Evolutionary conservation across 2,797 vertebrate genomes (phyloP).

Genomic region (Paramormyrops hopkinsi): DNA sequence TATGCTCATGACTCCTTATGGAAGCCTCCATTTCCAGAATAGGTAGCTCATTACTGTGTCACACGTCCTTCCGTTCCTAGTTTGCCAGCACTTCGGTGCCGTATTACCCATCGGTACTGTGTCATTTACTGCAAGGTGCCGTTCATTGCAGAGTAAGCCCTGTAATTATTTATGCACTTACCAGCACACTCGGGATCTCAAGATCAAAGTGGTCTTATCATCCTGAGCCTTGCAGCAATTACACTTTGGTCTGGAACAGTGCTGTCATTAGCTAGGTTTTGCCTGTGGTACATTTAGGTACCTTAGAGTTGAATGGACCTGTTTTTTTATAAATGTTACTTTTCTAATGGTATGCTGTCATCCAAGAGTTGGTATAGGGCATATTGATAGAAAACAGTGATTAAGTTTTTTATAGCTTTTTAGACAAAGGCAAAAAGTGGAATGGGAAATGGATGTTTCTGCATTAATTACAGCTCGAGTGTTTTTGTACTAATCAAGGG

Average conservation of each 20-base stretch:
- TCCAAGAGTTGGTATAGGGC: background rate
- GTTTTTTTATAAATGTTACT: background rate
- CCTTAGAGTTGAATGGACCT: background rate
- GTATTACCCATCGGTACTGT: background rate
- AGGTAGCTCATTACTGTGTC: background rate
- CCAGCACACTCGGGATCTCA: background rate
- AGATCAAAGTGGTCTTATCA: constrained; percentile 12
- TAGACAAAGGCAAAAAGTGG: background rate
- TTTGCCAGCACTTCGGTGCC: background rate
- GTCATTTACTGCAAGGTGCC: background rate
- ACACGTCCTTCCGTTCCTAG: background rate
- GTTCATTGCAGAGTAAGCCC: background rate
- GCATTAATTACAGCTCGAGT: background rate
- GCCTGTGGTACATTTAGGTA: background rate
- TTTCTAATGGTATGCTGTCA: background rate
- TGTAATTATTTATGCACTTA: background rate
- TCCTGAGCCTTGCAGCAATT: background rate
- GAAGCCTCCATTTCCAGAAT: background rate
- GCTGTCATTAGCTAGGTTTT: background rate
- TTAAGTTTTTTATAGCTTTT: background rate
- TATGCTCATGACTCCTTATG: background rate
- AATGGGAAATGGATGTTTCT: background rate
- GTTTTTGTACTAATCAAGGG: background rate
- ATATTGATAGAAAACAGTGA: background rate
- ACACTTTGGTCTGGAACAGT: constrained; percentile 7